Evolutionary conservation across 2,888 invertebrate genomes (phyloP).

Genomic region (Meloe dianella): DNA sequence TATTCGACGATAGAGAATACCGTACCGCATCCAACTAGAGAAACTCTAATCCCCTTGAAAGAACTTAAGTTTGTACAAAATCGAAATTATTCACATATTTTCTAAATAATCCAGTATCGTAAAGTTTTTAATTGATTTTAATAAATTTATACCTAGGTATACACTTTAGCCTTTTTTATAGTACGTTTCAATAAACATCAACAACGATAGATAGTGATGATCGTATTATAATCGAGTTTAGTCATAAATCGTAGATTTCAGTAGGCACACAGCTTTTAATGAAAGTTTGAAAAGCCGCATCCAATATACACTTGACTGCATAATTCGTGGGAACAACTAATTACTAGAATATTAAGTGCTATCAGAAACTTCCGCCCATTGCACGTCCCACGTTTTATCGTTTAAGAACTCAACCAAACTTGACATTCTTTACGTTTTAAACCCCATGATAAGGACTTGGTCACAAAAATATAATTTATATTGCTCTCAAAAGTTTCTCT

Average conservation of each 20-base stretch:
- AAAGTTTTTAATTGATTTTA: too few species aligned
- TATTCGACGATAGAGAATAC: slow-evolving; percentile 14
- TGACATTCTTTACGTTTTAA: slow-evolving; percentile 43
- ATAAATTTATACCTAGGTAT: too few species aligned
- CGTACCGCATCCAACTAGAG: background rate
- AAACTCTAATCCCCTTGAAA: background rate
- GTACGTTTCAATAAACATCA: background rate
- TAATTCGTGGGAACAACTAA: slow-evolving; percentile 45
- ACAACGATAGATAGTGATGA: slow-evolving; percentile 16
- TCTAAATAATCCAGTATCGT: too few species aligned
- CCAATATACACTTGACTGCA: slow-evolving; percentile 39
- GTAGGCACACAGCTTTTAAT: slow-evolving; percentile 32
- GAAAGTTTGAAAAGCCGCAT: slow-evolving; percentile 40
- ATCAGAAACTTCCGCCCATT: slow-evolving; percentile 53
- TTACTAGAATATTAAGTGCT: slow-evolving; percentile 53
- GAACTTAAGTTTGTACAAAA: background rate
- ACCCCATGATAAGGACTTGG: slow-evolving; percentile 31
- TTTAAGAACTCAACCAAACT: slow-evolving; percentile 41
- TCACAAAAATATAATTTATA: slow-evolving; percentile 35
- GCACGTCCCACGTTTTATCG: slow-evolving; percentile 46
- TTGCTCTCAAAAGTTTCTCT: slow-evolving; percentile 26
- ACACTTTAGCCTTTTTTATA: too few species aligned
- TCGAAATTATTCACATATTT: too few species aligned
- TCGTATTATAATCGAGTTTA: slow-evolving; percentile 22
- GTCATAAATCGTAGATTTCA: slow-evolving; percentile 30